These are phyloP conservation scores for Zalophus californianus DNA, from an alignment of 2,797 vertebrate species.

Conservation along the genomic window DNA sequence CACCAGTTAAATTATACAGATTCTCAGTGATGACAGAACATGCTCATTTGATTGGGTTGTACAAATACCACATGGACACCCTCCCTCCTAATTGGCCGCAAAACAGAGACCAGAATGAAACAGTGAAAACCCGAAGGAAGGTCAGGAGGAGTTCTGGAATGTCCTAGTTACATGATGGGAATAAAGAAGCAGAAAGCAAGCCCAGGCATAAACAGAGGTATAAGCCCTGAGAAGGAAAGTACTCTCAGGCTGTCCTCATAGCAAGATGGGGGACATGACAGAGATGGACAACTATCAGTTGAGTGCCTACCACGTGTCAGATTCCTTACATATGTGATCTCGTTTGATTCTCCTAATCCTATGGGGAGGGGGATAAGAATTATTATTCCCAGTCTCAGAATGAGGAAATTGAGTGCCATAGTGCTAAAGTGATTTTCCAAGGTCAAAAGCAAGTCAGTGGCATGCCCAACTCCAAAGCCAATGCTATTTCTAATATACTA, in stretches of 20 bases:
- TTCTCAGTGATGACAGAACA: constrained; percentile 54
- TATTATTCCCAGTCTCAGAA: background rate
- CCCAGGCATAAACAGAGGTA: background rate
- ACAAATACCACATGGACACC: background rate
- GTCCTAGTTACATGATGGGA: constrained; percentile 24
- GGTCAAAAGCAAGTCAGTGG: background rate
- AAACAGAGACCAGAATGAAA: constrained; percentile 50
- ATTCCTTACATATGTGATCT: background rate
- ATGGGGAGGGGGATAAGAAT: background rate
- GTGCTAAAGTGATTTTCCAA: background rate
- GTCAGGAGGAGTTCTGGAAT: constrained; percentile 17
- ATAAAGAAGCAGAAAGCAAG: constrained; percentile 31
- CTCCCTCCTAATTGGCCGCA: constrained; percentile 59
- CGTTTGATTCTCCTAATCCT: background rate
- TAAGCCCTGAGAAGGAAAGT: background rate
- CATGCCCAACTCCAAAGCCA: background rate
- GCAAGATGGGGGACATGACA: background rate
- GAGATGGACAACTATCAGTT: background rate
- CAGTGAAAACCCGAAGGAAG: constrained; percentile 55
- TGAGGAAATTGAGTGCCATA: constrained; percentile 33
- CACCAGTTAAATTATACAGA: constrained; percentile 66
- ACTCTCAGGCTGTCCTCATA: background rate
- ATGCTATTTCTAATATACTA: background rate
- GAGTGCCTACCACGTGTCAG: background rate
- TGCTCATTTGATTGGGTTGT: constrained; percentile 56